Conservation (phyloP, 2,888 invertebrate genomes). For the Eumerus sabulonum region DNA sequence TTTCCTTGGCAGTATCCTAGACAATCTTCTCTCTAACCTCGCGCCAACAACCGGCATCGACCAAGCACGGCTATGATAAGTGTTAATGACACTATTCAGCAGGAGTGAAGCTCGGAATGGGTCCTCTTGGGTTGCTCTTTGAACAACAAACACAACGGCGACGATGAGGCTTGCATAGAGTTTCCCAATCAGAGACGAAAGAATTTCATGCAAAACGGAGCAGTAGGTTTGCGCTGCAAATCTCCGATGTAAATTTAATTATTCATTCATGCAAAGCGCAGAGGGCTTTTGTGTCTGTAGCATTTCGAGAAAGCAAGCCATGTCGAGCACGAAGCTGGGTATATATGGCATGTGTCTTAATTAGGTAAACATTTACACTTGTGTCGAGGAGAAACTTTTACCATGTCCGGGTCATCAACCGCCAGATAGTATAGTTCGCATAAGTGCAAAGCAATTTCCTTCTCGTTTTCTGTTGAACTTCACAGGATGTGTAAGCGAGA, state of each 20-base stretch:
- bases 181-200: not conserved
- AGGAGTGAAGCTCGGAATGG: too few species aligned
- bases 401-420: slow-evolving; percentile 21
- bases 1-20: too few species aligned
- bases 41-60: too few species aligned
- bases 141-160: slow-evolving; percentile 17
- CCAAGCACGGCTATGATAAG: slow-evolving; percentile 38
- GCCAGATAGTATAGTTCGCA: too few species aligned
- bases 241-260: slow-evolving; percentile 24
- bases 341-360: slow-evolving; percentile 2
- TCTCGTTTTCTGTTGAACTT: too few species aligned
- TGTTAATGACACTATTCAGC: slow-evolving; percentile 42
- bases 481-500: too few species aligned
- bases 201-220: not conserved
- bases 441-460: too few species aligned
- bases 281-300: not conserved
- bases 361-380: slow-evolving; percentile 32
- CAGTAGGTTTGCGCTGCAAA: slow-evolving; percentile 15
- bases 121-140: slow-evolving; percentile 1
- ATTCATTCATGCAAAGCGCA: slow-evolving; percentile 18
- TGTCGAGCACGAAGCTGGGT: too few species aligned
- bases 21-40: not conserved
- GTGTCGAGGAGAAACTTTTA: not conserved
- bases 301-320: not conserved
- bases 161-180: not conserved